These are phyloP conservation scores for Limonius californicus DNA, from an alignment of 1,140 invertebrate genomes.

Conservation along the genomic window DNA sequence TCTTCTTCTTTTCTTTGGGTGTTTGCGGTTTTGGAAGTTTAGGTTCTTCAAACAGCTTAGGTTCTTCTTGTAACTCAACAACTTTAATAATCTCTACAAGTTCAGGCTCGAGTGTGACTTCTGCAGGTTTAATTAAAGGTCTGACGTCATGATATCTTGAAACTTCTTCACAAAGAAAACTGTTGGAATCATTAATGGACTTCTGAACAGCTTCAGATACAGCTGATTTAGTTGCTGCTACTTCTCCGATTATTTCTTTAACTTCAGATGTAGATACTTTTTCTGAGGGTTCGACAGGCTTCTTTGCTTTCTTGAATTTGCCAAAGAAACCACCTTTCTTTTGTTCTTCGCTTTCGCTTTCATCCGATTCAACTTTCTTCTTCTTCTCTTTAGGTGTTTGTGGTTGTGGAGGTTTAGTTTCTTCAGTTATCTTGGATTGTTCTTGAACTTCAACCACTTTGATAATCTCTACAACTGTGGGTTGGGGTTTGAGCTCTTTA, in stretches of 20 bases:
- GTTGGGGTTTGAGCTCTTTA: slow-evolving; percentile 4
- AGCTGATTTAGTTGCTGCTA: not conserved
- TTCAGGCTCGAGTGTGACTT: slow-evolving; percentile 13
- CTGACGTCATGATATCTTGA: slow-evolving; percentile 15
- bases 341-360: slow-evolving; percentile 19
- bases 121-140: not conserved
- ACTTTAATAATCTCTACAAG: not conserved
- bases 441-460: not conserved
- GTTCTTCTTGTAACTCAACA: not conserved
- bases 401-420: not conserved
- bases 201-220: slow-evolving; percentile 3
- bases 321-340: slow-evolving; percentile 34
- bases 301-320: slow-evolving; percentile 36
- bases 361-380: slow-evolving; percentile 12
- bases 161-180: slow-evolving; percentile 16
- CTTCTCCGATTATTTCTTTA: not conserved
- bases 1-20: not conserved
- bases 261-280: slow-evolving; percentile 1
- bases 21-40: too few species aligned
- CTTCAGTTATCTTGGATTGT: slow-evolving; percentile 5
- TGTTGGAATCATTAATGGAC: not conserved
- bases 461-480: not conserved
- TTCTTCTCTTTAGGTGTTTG: slow-evolving; percentile 17
- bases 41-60: not conserved
- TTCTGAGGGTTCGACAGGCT: slow-evolving; percentile 21